Base-by-base conservation (phyloP, 2,888 invertebrate genomes). In the Thereva nobilitata region DNA sequence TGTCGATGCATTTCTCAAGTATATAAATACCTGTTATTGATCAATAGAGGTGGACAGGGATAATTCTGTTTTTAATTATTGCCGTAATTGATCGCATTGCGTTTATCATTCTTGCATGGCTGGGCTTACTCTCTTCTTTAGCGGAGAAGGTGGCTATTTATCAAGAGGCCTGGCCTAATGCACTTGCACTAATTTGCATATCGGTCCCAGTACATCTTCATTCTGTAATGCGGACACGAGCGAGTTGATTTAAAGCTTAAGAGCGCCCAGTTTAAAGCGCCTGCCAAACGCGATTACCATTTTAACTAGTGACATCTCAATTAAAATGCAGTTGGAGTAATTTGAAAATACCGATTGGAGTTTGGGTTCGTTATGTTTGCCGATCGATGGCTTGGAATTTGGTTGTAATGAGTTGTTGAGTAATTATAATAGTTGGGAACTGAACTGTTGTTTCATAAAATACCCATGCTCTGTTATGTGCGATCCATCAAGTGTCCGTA, bases 11-110 rank as follows among this genome's bases (percentile, higher is more conserved):
- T 10, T 61, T 42, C 40, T 61, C 34, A 10, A 12, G 50, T 9
- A n/a, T 41, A 34, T 40, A 34, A 10, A 34, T 49, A 9, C 9
- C 41, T 42, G 41, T 9, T 40, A 50, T 61, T 50, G 61, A 61
- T 50, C 23, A 50, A 47, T 38, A 61, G 50, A 50, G 38, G 49
- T 23, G 23, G 23, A 23, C 23, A 23, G 50, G 50, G 9, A 23
- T 61, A 50, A 50, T 34, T 40, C 66, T 63, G 66, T 68, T 66
- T 63, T 61, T 61, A 54, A 54, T 68, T 68, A 61, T 68, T 61
- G 66, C 63, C 66, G 65, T 68, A 68, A 68, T 68, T 65, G 68
- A 68, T 68, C 65, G 68, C 54, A 53, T 65, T 68, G 34, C 52
- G 52, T 65, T 64, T 65, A 68, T 68, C 68, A 68, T 53, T 64